Base-by-base conservation (phyloP, 2,888 invertebrate species). In the Teleogryllus oceanicus region DNA sequence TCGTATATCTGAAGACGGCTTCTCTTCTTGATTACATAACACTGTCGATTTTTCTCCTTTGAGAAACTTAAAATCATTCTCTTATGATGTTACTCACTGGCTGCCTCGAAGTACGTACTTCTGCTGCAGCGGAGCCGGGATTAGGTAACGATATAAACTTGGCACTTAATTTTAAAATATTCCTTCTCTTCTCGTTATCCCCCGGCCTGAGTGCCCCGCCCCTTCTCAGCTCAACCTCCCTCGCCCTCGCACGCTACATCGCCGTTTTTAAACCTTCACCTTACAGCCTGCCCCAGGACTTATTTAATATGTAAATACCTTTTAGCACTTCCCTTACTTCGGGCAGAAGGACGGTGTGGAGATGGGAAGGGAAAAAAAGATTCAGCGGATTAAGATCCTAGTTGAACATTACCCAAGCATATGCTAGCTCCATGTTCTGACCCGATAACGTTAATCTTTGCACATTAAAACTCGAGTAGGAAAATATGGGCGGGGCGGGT, bases 241-340 rank as follows among this genome's bases (percentile, higher is more conserved):
- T 74, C 37, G 49, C 77, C 77, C 24, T 77, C 20, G 50, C 77
- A 20, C 49, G 49, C 50, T 20, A 49, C 77, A 49, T 50, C 50
- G n/a, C 77, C 77, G 11, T 24, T 77, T 77, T 62, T 62, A 62
- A 62, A 50, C 77, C 77, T 77, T 50, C 50, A 37, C 37, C 76
- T 37, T 76, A 76, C 76, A 21, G 21, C 76, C 37, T 76, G 21
- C 24, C 62, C 20, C 50, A 77, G 50, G 74, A 78, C 50, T 74
- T 79, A 81, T 81, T 81, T 79, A 81, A 78, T 81, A 79, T 81
- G 81, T 79, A 81, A 81, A 81, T 81, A 81, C 76, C 79, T 81
- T 81, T 81, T 79, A 79, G 81, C 81, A 78, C 79, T 77, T 81
- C 75, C 75, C 37, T 74, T 75, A 49, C 20, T 77, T 78, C 50